Conservation (phyloP, 2,888 invertebrate species). For the Pedicia rivosa region DNA sequence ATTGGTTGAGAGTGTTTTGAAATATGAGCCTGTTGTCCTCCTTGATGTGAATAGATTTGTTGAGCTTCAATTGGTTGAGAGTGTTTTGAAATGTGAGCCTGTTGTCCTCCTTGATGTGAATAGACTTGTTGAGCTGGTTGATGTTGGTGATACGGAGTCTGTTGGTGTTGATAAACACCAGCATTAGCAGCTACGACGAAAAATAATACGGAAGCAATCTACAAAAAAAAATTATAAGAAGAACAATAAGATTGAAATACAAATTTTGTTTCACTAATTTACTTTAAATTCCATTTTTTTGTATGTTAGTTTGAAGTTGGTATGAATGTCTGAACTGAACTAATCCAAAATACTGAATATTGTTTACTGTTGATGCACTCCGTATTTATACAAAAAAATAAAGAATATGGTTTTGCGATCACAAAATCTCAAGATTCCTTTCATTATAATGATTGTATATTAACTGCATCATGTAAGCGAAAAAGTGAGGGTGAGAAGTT, state of each 20-base stretch:
- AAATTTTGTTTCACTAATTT: slow-evolving; percentile 6
- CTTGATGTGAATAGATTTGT: slow-evolving; percentile 5
- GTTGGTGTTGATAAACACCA: slow-evolving; percentile 16
- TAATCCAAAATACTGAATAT: slow-evolving; percentile 5
- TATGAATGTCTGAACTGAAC: not conserved
- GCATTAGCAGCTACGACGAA: slow-evolving; percentile 20
- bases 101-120: too few species aligned
- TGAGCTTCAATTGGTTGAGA: not conserved
- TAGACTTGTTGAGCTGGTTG: not conserved
- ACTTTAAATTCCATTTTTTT: slow-evolving; percentile 21
- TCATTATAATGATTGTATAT: too few species aligned
- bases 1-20: not conserved
- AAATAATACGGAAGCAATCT: slow-evolving; percentile 20
- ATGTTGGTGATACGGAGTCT: slow-evolving; percentile 2
- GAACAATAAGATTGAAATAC: not conserved
- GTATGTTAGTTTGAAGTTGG: not conserved
- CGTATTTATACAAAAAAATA: slow-evolving; percentile 3
- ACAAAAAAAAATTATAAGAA: slow-evolving; percentile 3
- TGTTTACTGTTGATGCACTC: not conserved
- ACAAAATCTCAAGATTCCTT: too few species aligned
- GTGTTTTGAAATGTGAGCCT: not conserved
- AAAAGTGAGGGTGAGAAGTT: too few species aligned
- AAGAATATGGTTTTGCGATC: too few species aligned
- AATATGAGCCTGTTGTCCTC: too few species aligned
- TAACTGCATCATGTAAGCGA: too few species aligned